Evolutionary conservation across 1,140 invertebrate species (phyloP).

Genomic region (Sarcophaga bullata): DNA sequence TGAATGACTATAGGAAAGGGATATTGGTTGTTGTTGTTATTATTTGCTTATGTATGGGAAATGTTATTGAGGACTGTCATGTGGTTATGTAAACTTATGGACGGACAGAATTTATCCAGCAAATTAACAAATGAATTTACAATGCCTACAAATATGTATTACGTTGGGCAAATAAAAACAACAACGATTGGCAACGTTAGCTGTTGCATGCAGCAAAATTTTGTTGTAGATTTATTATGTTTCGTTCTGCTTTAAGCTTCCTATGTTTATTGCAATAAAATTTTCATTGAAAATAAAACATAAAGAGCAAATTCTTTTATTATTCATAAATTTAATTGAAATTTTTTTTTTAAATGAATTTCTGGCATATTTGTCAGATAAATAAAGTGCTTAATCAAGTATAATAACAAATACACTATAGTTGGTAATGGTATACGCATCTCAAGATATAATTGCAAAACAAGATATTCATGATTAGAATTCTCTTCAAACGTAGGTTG

Average conservation of each 20-base stretch:
- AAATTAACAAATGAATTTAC: constrained; percentile 27
- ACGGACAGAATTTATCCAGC: not conserved
- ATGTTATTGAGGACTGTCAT: not conserved
- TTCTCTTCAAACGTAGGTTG: too few species aligned
- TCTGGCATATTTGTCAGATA: too few species aligned
- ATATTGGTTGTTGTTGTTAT: not conserved
- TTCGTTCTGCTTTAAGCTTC: not conserved
- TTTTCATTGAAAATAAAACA: too few species aligned
- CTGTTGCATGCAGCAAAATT: not conserved
- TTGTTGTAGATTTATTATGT: not conserved
- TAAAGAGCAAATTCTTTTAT: too few species aligned
- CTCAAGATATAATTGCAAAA: too few species aligned
- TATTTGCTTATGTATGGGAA: not conserved
- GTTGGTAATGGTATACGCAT: too few species aligned
- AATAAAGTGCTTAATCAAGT: too few species aligned
- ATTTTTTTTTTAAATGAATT: too few species aligned
- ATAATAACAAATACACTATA: too few species aligned
- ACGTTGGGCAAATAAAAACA: not conserved
- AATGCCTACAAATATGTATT: constrained; percentile 21
- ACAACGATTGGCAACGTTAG: not conserved
- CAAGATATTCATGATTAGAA: too few species aligned
- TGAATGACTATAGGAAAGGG: not conserved
- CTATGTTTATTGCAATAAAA: not conserved
- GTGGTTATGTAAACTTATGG: constrained; percentile 17
- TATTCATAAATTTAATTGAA: too few species aligned